phyloP scores from a whole-genome alignment of 2,888 invertebrate genomes.

The Epiblema foenella region DNA sequence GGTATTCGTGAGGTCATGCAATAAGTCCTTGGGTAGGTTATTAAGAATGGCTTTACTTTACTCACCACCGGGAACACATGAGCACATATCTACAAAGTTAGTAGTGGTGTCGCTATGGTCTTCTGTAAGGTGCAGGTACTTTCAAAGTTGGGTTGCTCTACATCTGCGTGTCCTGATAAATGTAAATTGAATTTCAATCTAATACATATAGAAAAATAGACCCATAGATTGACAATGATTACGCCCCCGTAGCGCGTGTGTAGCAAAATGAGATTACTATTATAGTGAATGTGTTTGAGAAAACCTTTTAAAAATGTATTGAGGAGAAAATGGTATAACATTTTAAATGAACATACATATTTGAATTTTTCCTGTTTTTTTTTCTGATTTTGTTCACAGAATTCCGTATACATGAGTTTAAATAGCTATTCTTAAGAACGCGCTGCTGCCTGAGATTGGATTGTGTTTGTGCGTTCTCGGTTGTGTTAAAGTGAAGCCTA shows the following conservation, averaged over 20 bases:
- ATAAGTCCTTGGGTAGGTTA: no score
- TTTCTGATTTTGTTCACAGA: background rate
- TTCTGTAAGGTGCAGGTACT: no score
- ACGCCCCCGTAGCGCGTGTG: constrained; percentile 40
- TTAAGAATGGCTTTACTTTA: no score
- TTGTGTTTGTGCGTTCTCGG: background rate
- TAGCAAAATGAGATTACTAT: constrained; percentile 39
- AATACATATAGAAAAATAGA: background rate
- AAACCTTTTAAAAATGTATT: constrained; percentile 30
- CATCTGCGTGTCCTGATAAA: background rate
- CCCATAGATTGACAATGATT: constrained; percentile 50
- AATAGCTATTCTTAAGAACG: background rate
- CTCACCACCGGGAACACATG: no score
- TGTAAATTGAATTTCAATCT: background rate
- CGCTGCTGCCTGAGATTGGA: background rate
- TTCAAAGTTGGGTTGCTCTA: no score
- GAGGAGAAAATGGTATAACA: constrained; percentile 1
- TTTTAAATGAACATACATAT: constrained; percentile 2
- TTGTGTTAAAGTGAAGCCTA: no score
- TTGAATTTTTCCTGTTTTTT: background rate
- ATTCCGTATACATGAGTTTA: background rate
- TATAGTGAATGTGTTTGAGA: constrained; percentile 33
- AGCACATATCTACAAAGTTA: no score
- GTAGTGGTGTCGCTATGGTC: no score
- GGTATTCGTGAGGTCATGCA: no score